A percentile compares a stretch with the other conserved stretches of the same genome.
These are phyloP conservation scores for Thymelicus sylvestris DNA, from an alignment of 2,888 invertebrate genomes.

Conservation along the genomic window DNA sequence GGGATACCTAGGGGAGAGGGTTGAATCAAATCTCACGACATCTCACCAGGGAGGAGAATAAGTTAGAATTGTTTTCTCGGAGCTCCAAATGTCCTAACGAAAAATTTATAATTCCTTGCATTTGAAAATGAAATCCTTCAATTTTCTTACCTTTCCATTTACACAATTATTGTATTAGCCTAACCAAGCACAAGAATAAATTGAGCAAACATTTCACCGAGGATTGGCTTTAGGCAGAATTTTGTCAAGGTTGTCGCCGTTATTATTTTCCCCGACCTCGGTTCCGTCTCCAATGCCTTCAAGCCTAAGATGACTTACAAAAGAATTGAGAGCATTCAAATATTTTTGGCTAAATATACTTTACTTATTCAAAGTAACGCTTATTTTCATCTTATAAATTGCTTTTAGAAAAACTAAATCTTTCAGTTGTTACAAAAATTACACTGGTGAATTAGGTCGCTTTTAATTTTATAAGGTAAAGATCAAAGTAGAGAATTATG, in stretches of 20 bases:
- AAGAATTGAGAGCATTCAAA: background rate
- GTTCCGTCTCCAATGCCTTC: background rate
- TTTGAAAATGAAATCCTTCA: background rate
- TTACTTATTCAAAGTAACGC: too few relatives aligned
- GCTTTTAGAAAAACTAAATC: too few relatives aligned
- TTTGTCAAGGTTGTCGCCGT: background rate
- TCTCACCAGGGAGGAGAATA: too few relatives aligned
- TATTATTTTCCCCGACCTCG: background rate
- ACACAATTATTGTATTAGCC: background rate
- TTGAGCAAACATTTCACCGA: background rate
- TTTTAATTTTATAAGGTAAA: too few relatives aligned
- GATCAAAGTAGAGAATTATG: too few relatives aligned
- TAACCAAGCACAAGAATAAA: background rate
- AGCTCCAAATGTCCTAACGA: background rate
- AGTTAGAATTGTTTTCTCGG: background rate
- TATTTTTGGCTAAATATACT: background rate
- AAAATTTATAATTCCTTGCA: background rate
- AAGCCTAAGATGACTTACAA: background rate
- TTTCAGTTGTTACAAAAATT: too few relatives aligned
- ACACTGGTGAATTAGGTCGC: too few relatives aligned
- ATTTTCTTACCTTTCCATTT: constrained; percentile 6
- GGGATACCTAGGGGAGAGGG: too few relatives aligned
- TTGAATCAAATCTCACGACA: too few relatives aligned
- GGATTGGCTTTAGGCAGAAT: background rate
- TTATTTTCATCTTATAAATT: too few relatives aligned